phyloP scores from a whole-genome alignment of 2,797 vertebrate genomes.

The Pseudotriccus pelzelni region DNA sequence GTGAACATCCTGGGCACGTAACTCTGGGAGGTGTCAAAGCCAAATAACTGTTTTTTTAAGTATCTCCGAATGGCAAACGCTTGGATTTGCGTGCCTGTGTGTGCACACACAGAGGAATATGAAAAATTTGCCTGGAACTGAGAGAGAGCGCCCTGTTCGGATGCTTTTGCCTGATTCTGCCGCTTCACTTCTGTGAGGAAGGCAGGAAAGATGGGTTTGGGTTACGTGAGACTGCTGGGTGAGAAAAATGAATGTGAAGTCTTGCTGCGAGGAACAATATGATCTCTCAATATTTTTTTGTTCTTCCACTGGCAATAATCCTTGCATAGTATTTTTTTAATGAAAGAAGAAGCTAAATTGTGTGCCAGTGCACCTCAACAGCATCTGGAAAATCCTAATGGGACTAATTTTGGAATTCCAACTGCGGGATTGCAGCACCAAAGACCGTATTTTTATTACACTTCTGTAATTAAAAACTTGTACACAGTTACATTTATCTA shows the following conservation, averaged over 20 bases:
- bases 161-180: background rate
- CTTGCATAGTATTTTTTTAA: background rate
- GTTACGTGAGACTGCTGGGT: background rate
- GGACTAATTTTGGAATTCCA: background rate
- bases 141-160: background rate
- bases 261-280: background rate
- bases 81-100: background rate
- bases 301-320: background rate
- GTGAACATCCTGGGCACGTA: constrained; percentile 45
- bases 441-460: background rate
- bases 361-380: background rate
- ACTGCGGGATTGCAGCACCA: background rate
- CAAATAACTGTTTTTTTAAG: background rate
- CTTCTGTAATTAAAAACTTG: background rate
- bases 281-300: background rate
- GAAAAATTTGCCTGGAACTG: background rate
- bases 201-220: background rate
- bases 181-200: background rate
- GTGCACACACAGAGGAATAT: accelerated
- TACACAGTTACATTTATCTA: background rate
- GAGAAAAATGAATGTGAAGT: background rate
- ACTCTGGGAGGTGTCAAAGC: background rate
- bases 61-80: background rate
- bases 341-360: background rate
- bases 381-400: background rate